These are phyloP conservation scores for Moxostoma hubbsi DNA, from an alignment of 2,797 vertebrate species.

Conservation along the genomic window DNA sequence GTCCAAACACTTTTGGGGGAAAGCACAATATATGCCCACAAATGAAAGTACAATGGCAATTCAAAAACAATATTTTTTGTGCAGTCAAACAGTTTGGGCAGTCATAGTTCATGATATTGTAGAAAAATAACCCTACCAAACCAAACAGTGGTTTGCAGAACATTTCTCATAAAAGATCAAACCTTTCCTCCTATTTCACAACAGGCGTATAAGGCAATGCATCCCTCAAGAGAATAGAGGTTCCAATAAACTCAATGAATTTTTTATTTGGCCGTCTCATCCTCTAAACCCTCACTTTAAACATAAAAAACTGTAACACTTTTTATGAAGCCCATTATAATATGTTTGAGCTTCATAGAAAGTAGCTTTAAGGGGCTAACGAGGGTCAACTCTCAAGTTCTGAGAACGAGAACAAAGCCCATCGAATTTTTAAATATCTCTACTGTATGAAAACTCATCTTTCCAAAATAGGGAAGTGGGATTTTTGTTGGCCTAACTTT, in stretches of 20 bases:
- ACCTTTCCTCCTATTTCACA: conserved; percentile 42
- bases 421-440: conserved; percentile 20
- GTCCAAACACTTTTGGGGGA: background rate
- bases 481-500: conserved; percentile 53
- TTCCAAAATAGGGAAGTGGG: conserved; percentile 75
- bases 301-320: background rate
- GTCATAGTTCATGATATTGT: background rate
- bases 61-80: background rate
- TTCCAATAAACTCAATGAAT: conserved; percentile 23
- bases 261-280: conserved; percentile 11
- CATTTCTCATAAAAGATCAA: conserved; percentile 22
- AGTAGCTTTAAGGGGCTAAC: background rate
- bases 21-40: background rate
- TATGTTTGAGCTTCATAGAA: too few relatives aligned
- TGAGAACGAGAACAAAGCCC: background rate
- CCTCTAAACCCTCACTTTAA: conserved; percentile 5
- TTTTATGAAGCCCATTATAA: too few relatives aligned
- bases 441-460: conserved; percentile 16
- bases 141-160: conserved; percentile 30
- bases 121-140: conserved; percentile 3
- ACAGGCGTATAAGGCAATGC: conserved; percentile 2
- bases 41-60: background rate
- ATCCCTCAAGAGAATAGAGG: conserved; percentile 11
- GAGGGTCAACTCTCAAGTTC: background rate
- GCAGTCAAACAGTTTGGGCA: background rate